A percentile compares a stretch with the other conserved stretches of the same genome.
Evolutionary conservation across 2,113 vertebrate genomes (phyloP).

Genomic region (mouse (Mus musculus)): DNA sequence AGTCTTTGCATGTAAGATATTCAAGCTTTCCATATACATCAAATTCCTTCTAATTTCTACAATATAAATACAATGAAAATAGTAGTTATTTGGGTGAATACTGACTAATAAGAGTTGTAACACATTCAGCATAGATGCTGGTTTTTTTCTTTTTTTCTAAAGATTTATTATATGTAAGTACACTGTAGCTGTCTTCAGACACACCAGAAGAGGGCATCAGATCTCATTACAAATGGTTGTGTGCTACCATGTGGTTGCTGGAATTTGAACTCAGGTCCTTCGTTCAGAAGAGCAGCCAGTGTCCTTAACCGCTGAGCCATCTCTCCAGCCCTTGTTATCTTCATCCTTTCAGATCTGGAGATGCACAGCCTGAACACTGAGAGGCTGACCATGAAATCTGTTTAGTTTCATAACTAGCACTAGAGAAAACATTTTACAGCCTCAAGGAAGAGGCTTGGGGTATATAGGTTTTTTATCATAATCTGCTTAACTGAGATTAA

Average conservation of each 20-base stretch:
- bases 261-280: too few relatives aligned
- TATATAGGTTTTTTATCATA: not conserved
- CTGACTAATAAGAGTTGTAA: not conserved
- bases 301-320: too few relatives aligned
- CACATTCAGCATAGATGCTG: not conserved
- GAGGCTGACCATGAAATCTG: not conserved
- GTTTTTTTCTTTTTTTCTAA: too few relatives aligned
- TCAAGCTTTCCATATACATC: not conserved
- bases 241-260: too few relatives aligned
- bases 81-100: not conserved
- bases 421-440: slow-evolving; percentile 7
- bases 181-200: too few relatives aligned
- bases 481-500: not conserved
- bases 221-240: too few relatives aligned
- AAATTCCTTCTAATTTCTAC: not conserved
- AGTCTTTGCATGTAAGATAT: not conserved
- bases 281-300: too few relatives aligned
- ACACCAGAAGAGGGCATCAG: too few relatives aligned
- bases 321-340: not conserved
- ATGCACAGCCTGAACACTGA: not conserved
- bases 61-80: not conserved
- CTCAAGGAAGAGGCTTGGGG: not conserved
- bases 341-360: not conserved
- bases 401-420: not conserved
- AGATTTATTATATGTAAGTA: too few relatives aligned